Percentiles rank a stretch among this genome's conserved stretches.
phyloP scores from a whole-genome alignment of 2,888 invertebrate genomes.

The Ectemnius lituratus region DNA sequence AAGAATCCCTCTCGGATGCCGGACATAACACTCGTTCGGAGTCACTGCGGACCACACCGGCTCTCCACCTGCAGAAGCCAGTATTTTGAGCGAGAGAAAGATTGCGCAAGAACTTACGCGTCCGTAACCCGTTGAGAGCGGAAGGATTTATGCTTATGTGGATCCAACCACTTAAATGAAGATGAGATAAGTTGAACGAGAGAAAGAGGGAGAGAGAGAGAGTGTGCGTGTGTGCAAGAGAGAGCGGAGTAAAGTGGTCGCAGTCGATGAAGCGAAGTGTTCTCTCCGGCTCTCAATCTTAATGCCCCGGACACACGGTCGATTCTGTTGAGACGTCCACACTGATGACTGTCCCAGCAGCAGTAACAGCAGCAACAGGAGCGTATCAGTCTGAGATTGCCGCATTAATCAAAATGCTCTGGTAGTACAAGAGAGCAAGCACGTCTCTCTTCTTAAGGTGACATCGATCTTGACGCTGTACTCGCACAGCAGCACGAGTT shows the following conservation, averaged over 20 bases:
- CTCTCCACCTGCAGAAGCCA: not conserved
- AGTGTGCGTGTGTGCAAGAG: not conserved
- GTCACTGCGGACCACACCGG: not conserved
- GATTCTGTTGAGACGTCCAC: not conserved
- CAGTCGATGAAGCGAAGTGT: not conserved
- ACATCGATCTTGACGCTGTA: too few relatives aligned
- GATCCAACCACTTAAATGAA: not conserved
- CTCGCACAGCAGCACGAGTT: too few relatives aligned
- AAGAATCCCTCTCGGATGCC: conserved; percentile 14
- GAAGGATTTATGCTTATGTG: not conserved
- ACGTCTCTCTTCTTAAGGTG: not conserved
- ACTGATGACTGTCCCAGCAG: not conserved
- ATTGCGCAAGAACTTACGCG: conserved; percentile 6
- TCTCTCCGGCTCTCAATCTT: not conserved
- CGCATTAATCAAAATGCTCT: conserved; percentile 8
- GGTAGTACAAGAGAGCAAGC: conserved; percentile 2
- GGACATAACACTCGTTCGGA: not conserved
- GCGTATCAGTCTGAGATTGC: not conserved
- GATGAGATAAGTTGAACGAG: not conserved
- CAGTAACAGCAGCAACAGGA: not conserved
- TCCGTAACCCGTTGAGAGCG: not conserved
- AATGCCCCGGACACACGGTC: not conserved
- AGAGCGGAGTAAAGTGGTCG: not conserved
- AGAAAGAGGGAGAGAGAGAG: too few relatives aligned
- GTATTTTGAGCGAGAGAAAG: not conserved